phyloP scores from a whole-genome alignment of 1,140 invertebrate species.

The Cepaea nemoralis region DNA sequence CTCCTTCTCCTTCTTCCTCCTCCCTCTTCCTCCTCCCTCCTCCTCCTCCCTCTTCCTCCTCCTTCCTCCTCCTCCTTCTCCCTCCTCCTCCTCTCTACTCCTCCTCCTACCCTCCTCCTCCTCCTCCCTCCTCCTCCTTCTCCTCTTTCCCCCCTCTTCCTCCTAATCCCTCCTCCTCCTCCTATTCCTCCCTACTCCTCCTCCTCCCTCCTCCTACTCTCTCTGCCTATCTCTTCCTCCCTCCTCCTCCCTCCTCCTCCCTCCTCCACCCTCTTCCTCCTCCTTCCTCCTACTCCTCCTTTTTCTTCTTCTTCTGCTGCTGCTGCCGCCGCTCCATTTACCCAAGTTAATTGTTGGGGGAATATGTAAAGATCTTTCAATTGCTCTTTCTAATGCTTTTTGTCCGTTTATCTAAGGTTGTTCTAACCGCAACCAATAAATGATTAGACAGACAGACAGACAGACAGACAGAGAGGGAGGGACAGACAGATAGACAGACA shows the following conservation, averaged over 20 bases:
- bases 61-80: background rate
- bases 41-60: background rate
- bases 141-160: too few relatives aligned
- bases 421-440: too few relatives aligned
- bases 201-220: background rate
- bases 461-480: too few relatives aligned
- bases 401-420: too few relatives aligned
- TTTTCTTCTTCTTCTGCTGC: background rate
- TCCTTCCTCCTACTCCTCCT: background rate
- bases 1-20: background rate
- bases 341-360: too few relatives aligned
- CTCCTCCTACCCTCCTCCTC: background rate
- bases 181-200: background rate
- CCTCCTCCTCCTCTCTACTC: background rate
- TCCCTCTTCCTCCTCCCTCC: background rate
- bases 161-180: background rate
- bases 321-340: too few relatives aligned
- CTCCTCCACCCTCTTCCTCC: background rate
- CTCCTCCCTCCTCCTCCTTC: too few relatives aligned
- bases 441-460: too few relatives aligned
- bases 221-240: background rate
- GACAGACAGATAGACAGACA: too few relatives aligned
- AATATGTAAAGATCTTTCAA: too few relatives aligned
- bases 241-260: too few relatives aligned
- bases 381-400: too few relatives aligned